Evolutionary conservation across 1,140 invertebrate genomes (phyloP).

Genomic region (Sesamia nonagrioides): DNA sequence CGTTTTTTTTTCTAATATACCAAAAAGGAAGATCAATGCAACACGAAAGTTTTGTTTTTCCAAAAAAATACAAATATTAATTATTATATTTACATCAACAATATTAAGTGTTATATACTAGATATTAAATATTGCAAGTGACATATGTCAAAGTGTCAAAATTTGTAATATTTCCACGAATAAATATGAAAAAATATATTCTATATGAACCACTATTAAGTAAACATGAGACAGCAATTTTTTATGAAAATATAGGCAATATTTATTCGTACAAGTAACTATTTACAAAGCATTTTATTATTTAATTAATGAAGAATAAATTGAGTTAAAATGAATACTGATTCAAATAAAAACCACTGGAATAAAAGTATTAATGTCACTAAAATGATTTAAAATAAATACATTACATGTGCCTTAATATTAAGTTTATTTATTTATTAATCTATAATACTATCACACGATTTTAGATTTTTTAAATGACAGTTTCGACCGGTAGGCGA

Average conservation of each 20-base stretch:
- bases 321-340: slow-evolving; percentile 77
- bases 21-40: slow-evolving; percentile 59
- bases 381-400: slow-evolving; percentile 59
- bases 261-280: slow-evolving; percentile 69
- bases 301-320: slow-evolving; percentile 60
- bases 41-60: slow-evolving; percentile 35
- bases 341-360: slow-evolving; percentile 65
- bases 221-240: slow-evolving; percentile 68
- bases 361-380: slow-evolving; percentile 59
- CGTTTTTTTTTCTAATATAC: slow-evolving; percentile 49
- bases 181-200: slow-evolving; percentile 83
- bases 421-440: slow-evolving; percentile 53
- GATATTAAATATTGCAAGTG: slow-evolving; percentile 76
- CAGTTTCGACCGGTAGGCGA: background rate
- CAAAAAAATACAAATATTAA: slow-evolving; percentile 63
- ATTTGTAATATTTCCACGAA: slow-evolving; percentile 53
- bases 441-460: slow-evolving; percentile 71
- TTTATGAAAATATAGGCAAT: slow-evolving; percentile 82
- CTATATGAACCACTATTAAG: slow-evolving; percentile 67
- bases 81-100: slow-evolving; percentile 52
- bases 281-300: slow-evolving; percentile 72
- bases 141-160: slow-evolving; percentile 79
- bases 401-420: slow-evolving; percentile 60
- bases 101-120: slow-evolving; percentile 59
- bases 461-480: slow-evolving; percentile 56